A percentile compares a stretch with the other conserved stretches of the same genome.
Conservation (phyloP, 92 coral and sea anemone genomes). For the Galaxea fascicularis region DNA sequence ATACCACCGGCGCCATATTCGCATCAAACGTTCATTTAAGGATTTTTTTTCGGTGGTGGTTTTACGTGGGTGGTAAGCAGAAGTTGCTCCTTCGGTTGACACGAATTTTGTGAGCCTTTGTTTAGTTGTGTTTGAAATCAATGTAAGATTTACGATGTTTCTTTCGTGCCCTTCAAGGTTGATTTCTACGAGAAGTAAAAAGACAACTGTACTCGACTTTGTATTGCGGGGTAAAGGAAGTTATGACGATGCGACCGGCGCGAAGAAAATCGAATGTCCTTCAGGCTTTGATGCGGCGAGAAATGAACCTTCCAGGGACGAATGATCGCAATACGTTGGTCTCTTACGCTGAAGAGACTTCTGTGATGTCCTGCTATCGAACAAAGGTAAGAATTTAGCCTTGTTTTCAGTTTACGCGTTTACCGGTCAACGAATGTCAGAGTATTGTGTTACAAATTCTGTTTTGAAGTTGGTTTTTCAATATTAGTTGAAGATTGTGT, state of each 20-base stretch:
- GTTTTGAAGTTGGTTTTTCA: conserved; percentile 8
- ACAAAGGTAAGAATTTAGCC: conserved; percentile 66
- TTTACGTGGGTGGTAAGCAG: conserved; percentile 34
- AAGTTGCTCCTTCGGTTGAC: conserved; percentile 7
- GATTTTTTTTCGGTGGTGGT: not conserved
- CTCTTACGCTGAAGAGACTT: conserved; percentile 76
- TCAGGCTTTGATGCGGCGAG: conserved; percentile 74
- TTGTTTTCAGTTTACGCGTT: conserved; percentile 2
- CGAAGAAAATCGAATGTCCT: conserved; percentile 19
- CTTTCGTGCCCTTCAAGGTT: not conserved
- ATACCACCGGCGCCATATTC: conserved; percentile 45
- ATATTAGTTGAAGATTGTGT: conserved; percentile 39
- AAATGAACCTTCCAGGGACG: conserved; percentile 60
- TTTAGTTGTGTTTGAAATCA: not conserved
- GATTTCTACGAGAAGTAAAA: not conserved
- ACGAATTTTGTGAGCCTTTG: not conserved
- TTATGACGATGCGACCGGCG: conserved; percentile 17
- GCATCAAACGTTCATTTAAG: conserved; percentile 9
- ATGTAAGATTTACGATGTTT: not conserved
- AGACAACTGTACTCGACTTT: not conserved
- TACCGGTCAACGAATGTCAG: not conserved
- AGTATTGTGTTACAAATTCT: conserved; percentile 33
- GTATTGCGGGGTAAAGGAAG: not conserved
- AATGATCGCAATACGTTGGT: conserved; percentile 66
- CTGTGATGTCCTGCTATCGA: conserved; percentile 69